Base-by-base conservation (phyloP, 2,888 invertebrate species). In the Epistrophella euchroma region DNA sequence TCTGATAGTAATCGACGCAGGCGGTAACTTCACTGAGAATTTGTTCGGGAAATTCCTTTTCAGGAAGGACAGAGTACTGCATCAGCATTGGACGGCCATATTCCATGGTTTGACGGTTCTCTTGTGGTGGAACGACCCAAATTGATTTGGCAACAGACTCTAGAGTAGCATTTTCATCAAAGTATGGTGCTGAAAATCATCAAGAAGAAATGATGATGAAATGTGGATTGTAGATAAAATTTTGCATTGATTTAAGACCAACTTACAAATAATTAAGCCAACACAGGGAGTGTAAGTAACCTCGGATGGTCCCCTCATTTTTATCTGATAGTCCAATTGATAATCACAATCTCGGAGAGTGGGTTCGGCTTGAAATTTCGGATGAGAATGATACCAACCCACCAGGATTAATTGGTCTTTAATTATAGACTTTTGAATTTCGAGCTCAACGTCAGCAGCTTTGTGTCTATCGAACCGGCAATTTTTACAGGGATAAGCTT, bases 331-430 rank as follows among this genome's bases (percentile, higher is more conserved):
- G 90, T 98, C 98, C 88, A 99, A 93, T 92, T 99, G 98, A 78
- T 97, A 96, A 91, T 98, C 98, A 77, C 98, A 96, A 91, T 99
- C 98, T 72, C 97, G 93, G 79, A 95, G 94, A 89, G 96, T 98
- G 85, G 97, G 98, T 89, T 97, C 96, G 1, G 98, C 96, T 74
- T 97, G 96, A 88, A 96, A 96, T 72, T 96, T 95, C 0, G 98
- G 97, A 93, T 98, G 98, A 11, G 98, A 98, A 92, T 98, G 98
- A 93, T 98, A 98, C 98, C 98, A 98, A 9, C 98, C 98, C 4
- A 98, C 96, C 10, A 98, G 93, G 5, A 95, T 95, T 47, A 98
- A 93, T 73, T 97, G 96, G 89, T 96, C 95, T 90, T 95, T 95
- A 90, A 97, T 96, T 92, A 98, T 97, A 76, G 95, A 94, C 91